phyloP scores from a whole-genome alignment of 2,888 invertebrate genomes.

The Scrobipalpa costella region DNA sequence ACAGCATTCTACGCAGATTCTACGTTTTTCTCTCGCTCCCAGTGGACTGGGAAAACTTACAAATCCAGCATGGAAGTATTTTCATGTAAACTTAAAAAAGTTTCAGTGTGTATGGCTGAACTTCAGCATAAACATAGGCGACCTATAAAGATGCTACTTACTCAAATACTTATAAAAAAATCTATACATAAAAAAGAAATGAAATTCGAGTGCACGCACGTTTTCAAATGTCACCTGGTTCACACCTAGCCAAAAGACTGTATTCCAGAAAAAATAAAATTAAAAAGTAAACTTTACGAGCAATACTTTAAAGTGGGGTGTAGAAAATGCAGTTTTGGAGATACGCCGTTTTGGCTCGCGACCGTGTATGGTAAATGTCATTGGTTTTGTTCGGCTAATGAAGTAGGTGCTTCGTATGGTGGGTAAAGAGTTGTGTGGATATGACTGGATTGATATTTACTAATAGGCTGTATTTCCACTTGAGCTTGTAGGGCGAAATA shows the following conservation, averaged over 20 bases:
- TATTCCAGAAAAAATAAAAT: slow-evolving; percentile 27
- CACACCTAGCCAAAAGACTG: slow-evolving; percentile 55
- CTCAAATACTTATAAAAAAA: slow-evolving; percentile 7
- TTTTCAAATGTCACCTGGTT: slow-evolving; percentile 72
- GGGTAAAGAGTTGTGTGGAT: slow-evolving; percentile 27
- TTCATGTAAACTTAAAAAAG: background rate
- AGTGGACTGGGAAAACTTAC: too few relatives aligned
- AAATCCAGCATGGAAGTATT: too few relatives aligned
- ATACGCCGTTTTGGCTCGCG: slow-evolving; percentile 19
- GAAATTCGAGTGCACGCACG: slow-evolving; percentile 40
- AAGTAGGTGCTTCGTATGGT: slow-evolving; percentile 44
- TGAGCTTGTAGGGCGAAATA: too few relatives aligned
- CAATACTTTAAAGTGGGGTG: slow-evolving; percentile 28
- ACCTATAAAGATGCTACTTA: slow-evolving; percentile 21
- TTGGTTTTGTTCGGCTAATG: slow-evolving; percentile 75
- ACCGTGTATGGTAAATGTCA: slow-evolving; percentile 66
- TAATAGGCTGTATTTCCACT: too few relatives aligned
- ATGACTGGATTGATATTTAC: too few relatives aligned
- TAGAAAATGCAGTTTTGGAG: slow-evolving; percentile 17
- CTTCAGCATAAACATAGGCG: background rate
- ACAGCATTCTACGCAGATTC: too few relatives aligned
- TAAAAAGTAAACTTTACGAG: background rate
- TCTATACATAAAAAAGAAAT: slow-evolving; percentile 8
- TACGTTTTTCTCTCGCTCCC: too few relatives aligned
- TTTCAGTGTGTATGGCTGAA: background rate